Conservation (phyloP, 2,113 vertebrate species). For the Copsychus sechellarum region DNA sequence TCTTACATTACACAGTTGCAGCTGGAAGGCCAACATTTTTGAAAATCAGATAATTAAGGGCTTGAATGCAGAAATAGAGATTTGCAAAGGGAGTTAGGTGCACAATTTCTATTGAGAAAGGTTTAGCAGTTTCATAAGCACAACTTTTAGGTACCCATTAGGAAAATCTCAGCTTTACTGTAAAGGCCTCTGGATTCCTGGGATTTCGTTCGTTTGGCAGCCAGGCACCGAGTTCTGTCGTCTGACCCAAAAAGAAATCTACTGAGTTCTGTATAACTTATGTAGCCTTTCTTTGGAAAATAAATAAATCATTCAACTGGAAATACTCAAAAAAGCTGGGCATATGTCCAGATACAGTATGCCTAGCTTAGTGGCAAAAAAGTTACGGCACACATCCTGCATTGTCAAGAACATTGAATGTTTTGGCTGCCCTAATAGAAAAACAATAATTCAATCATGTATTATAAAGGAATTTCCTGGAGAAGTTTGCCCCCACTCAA, state of each 20-base stretch:
- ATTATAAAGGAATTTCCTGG: constrained; percentile 69
- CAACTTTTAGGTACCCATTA: constrained; percentile 1
- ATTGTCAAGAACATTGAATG: constrained; percentile 45
- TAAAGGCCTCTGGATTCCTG: constrained; percentile 31
- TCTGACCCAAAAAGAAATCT: background rate
- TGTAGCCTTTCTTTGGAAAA: constrained; percentile 58
- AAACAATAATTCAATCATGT: constrained; percentile 68
- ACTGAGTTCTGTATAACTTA: constrained; percentile 17
- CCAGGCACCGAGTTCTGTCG: background rate
- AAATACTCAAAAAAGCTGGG: constrained; percentile 59
- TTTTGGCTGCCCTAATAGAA: constrained; percentile 68
- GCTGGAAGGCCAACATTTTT: background rate
- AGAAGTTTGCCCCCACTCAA: constrained; percentile 50
- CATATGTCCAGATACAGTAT: constrained; percentile 38
- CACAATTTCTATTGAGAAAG: background rate
- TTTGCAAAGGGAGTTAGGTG: background rate
- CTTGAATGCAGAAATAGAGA: background rate
- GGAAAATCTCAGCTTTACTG: constrained; percentile 45
- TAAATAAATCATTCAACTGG: constrained; percentile 67
- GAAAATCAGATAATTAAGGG: background rate
- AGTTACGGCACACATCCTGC: constrained; percentile 55
- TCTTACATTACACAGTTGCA: background rate
- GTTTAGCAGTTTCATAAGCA: background rate
- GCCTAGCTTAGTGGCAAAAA: constrained; percentile 62
- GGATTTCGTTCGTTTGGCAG: constrained; percentile 55